Percentiles rank a stretch among this genome's conserved stretches.
Evolutionary conservation across 1,140 invertebrate genomes (phyloP).

Genomic region (Drosophila neocordata): DNA sequence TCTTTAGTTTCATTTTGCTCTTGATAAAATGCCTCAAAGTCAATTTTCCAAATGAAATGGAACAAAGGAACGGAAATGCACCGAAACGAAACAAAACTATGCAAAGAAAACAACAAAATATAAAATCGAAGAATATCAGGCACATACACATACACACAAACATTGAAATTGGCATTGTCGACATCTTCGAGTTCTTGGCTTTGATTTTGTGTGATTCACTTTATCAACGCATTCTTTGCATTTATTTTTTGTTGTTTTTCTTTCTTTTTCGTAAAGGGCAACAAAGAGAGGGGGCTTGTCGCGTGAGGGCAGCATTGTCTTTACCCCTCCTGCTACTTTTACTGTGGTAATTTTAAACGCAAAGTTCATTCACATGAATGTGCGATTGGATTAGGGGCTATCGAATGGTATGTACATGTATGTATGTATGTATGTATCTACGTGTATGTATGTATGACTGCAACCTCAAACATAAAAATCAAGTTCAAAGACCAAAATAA

Average conservation of each 20-base stretch:
- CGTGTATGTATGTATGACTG: not conserved
- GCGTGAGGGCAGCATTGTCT: constrained; percentile 19
- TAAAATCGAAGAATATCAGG: constrained; percentile 23
- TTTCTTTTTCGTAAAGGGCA: constrained; percentile 37
- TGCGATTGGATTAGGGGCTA: constrained; percentile 28
- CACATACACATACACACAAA: constrained; percentile 28
- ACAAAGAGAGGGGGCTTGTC: not conserved
- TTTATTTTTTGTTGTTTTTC: not conserved
- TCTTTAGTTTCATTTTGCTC: not conserved
- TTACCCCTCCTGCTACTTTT: not conserved
- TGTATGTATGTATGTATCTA: too few species aligned
- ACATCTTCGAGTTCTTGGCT: constrained; percentile 66
- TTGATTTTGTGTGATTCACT: constrained; percentile 59
- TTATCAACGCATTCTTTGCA: constrained; percentile 56
- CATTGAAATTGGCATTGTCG: constrained; percentile 56
- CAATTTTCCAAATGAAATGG: constrained; percentile 50
- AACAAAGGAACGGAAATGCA: constrained; percentile 65
- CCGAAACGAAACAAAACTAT: constrained; percentile 51
- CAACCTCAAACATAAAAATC: not conserved
- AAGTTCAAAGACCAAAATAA: constrained; percentile 1
- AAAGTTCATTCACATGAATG: constrained; percentile 67
- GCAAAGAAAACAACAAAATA: constrained; percentile 32
- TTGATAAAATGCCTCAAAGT: constrained; percentile 31
- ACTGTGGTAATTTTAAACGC: constrained; percentile 55
- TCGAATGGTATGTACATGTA: constrained; percentile 28